Percentiles rank a stretch among this genome's conserved stretches.
These are phyloP conservation scores for Periophthalmus magnuspinnatus DNA, from an alignment of 2,797 vertebrate species.

Conservation along the genomic window DNA sequence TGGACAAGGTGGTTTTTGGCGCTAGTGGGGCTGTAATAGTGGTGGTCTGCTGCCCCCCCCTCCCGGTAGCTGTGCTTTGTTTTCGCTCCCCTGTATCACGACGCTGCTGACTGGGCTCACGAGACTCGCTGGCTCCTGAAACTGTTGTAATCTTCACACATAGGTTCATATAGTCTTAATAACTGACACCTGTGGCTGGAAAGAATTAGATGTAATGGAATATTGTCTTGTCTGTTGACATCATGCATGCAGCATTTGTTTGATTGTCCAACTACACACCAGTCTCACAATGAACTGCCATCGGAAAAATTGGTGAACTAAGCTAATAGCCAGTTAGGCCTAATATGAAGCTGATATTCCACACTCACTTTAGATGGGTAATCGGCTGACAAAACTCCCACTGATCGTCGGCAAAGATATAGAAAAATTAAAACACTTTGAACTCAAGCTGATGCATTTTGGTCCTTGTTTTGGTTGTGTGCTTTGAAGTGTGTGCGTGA, in stretches of 20 bases:
- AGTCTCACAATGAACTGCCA: too few species aligned
- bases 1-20: slow-evolving; percentile 6
- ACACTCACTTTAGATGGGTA: not conserved
- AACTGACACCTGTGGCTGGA: not conserved
- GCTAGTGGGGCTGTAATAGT: slow-evolving; percentile 12
- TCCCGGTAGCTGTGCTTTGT: slow-evolving; percentile 53
- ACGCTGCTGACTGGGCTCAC: slow-evolving; percentile 10
- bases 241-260: too few species aligned
- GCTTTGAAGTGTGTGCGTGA: slow-evolving; percentile 32
- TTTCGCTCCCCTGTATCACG: slow-evolving; percentile 41
- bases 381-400: not conserved
- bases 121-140: slow-evolving; percentile 13
- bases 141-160: too few species aligned
- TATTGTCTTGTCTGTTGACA: too few species aligned
- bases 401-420: not conserved
- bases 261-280: too few species aligned
- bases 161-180: slow-evolving; percentile 17
- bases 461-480: slow-evolving; percentile 31
- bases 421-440: not conserved
- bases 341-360: too few species aligned
- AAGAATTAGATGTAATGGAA: too few species aligned
- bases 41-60: slow-evolving; percentile 21
- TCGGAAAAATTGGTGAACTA: too few species aligned
- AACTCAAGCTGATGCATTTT: slow-evolving; percentile 5
- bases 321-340: too few species aligned